These are phyloP conservation scores for Smittia sp. DNA, from an alignment of 2,888 invertebrate species.

Conservation along the genomic window DNA sequence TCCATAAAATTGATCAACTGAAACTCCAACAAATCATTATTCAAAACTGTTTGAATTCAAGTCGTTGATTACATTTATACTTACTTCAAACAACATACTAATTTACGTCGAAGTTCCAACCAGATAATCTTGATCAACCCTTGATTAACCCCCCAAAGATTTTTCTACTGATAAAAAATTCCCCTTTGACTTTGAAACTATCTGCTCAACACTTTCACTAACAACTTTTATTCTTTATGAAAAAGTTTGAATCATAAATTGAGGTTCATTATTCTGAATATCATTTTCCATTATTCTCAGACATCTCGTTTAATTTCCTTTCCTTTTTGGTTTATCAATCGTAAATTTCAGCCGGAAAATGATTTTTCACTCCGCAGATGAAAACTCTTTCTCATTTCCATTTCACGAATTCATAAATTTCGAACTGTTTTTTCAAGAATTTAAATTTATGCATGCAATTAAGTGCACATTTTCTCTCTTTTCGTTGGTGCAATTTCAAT, in stretches of 20 bases:
- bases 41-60: too few species aligned
- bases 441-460: neutral
- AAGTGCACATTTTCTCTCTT: neutral
- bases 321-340: neutral
- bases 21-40: too few species aligned
- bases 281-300: neutral
- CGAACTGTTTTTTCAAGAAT: neutral
- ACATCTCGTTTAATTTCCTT: neutral
- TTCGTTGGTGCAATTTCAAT: neutral
- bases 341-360: neutral
- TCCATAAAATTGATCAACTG: too few species aligned
- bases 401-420: neutral
- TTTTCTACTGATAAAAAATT: too few species aligned
- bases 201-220: too few species aligned
- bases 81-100: too few species aligned
- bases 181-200: too few species aligned
- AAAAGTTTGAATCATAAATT: neutral
- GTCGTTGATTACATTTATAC: too few species aligned
- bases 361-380: neutral
- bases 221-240: too few species aligned
- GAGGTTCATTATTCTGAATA: neutral
- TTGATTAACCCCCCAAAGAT: too few species aligned
- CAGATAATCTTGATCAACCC: too few species aligned
- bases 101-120: too few species aligned
- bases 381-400: neutral